Percentiles rank a stretch among this genome's conserved stretches.
Evolutionary conservation across 2,888 invertebrate species (phyloP).

Genomic region (Drosophila formosana): DNA sequence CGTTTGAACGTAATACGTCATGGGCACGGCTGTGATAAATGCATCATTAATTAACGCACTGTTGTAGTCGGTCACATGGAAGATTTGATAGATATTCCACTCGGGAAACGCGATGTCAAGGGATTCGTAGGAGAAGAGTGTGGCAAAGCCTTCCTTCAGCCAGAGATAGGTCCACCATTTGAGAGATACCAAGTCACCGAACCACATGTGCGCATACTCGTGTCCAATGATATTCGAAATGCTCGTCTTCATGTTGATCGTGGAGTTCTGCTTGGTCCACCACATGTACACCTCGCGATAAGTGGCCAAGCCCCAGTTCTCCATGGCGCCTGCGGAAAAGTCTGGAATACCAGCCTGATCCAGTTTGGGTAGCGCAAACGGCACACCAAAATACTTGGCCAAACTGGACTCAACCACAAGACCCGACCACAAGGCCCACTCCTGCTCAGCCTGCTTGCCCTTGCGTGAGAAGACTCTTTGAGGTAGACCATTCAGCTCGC

Average conservation of each 20-base stretch:
- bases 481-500: slow-evolving; percentile 61
- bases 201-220: slow-evolving; percentile 91
- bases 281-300: slow-evolving; percentile 83
- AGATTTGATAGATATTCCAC: slow-evolving; percentile 91
- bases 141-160: slow-evolving; percentile 90
- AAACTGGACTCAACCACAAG: slow-evolving; percentile 89
- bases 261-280: slow-evolving; percentile 74
- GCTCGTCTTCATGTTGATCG: slow-evolving; percentile 75
- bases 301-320: slow-evolving; percentile 96
- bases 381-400: slow-evolving; percentile 90
- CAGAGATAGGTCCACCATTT: slow-evolving; percentile 90
- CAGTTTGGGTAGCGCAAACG: slow-evolving; percentile 91
- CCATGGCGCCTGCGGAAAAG: slow-evolving; percentile 95
- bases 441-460: slow-evolving; percentile 85
- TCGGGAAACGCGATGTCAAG: slow-evolving; percentile 85
- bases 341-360: slow-evolving; percentile 96
- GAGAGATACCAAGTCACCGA: slow-evolving; percentile 90
- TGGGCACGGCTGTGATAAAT: slow-evolving; percentile 85
- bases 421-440: slow-evolving; percentile 91
- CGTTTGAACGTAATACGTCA: slow-evolving; percentile 92
- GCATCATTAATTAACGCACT: slow-evolving; percentile 67
- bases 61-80: slow-evolving; percentile 88
- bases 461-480: slow-evolving; percentile 82
- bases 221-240: slow-evolving; percentile 87
- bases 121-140: slow-evolving; percentile 80